Evolutionary conservation across 1,140 invertebrate genomes (phyloP).

Genomic region (Hylyphantes graminicola): DNA sequence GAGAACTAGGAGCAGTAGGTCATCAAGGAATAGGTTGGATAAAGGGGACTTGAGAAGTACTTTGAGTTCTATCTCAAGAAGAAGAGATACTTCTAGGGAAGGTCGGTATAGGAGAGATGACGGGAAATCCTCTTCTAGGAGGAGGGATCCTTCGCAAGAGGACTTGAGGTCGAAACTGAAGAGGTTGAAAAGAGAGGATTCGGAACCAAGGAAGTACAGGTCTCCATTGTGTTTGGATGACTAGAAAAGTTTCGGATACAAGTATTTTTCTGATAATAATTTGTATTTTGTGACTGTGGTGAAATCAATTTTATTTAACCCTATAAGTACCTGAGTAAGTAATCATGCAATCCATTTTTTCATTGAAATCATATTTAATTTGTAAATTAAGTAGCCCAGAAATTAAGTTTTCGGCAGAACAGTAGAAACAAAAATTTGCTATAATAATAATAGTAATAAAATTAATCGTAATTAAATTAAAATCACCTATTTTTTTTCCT

Average conservation of each 20-base stretch:
- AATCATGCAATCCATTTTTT: too few species aligned
- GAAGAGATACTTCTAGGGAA: background rate
- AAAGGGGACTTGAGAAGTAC: background rate
- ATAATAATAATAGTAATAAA: too few species aligned
- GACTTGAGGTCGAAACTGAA: conserved; percentile 43
- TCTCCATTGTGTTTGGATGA: conserved; percentile 37
- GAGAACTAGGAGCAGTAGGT: background rate
- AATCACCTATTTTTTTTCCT: too few species aligned
- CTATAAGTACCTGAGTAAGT: too few species aligned
- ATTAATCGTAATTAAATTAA: too few species aligned
- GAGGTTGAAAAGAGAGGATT: conserved; percentile 15
- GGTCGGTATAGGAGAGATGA: background rate
- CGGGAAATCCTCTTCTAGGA: background rate
- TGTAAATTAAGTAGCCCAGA: too few species aligned
- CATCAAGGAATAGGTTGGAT: background rate
- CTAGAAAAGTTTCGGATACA: background rate
- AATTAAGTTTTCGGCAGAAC: too few species aligned
- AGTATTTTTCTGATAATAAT: background rate
- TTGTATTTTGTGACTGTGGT: too few species aligned
- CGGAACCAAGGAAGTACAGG: background rate
- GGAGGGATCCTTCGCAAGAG: background rate
- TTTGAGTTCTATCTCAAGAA: background rate
- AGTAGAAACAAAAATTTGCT: too few species aligned
- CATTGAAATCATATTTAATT: too few species aligned
- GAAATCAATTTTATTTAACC: too few species aligned